Percentiles rank a stretch among this genome's conserved stretches.
phyloP scores from a whole-genome alignment of 1,140 invertebrate genomes.

The Drosophila willistoni region DNA sequence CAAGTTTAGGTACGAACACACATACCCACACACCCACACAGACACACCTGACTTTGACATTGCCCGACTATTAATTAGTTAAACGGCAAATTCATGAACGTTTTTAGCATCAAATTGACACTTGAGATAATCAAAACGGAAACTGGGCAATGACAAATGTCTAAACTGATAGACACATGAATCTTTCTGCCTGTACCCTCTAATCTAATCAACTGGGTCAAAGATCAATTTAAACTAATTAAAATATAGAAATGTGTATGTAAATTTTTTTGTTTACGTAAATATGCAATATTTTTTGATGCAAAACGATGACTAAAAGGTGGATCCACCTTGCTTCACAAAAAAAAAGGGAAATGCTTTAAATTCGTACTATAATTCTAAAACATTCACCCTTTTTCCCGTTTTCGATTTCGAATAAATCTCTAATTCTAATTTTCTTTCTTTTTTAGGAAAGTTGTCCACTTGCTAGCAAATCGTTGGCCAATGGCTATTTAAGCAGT shows the following conservation, averaged over 20 bases:
- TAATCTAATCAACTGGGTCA: neutral
- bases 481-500: too few relatives aligned
- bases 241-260: neutral
- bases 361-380: too few relatives aligned
- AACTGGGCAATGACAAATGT: slow-evolving; percentile 33
- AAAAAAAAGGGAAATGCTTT: too few relatives aligned
- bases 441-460: too few relatives aligned
- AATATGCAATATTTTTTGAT: too few relatives aligned
- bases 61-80: slow-evolving; percentile 72
- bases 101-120: slow-evolving; percentile 69
- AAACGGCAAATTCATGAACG: slow-evolving; percentile 62
- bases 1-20: neutral
- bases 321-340: too few relatives aligned
- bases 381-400: too few relatives aligned
- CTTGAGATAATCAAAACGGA: slow-evolving; percentile 75
- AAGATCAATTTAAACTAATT: neutral
- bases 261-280: too few relatives aligned
- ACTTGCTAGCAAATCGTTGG: too few relatives aligned
- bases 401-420: too few relatives aligned
- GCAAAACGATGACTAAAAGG: too few relatives aligned
- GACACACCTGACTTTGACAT: slow-evolving; percentile 53
- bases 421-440: too few relatives aligned
- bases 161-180: neutral
- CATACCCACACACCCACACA: neutral
- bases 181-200: neutral